Percentiles rank a stretch among this genome's conserved stretches.
phyloP scores from a whole-genome alignment of 2,113 vertebrate genomes.

The Cromileptes altivelis region DNA sequence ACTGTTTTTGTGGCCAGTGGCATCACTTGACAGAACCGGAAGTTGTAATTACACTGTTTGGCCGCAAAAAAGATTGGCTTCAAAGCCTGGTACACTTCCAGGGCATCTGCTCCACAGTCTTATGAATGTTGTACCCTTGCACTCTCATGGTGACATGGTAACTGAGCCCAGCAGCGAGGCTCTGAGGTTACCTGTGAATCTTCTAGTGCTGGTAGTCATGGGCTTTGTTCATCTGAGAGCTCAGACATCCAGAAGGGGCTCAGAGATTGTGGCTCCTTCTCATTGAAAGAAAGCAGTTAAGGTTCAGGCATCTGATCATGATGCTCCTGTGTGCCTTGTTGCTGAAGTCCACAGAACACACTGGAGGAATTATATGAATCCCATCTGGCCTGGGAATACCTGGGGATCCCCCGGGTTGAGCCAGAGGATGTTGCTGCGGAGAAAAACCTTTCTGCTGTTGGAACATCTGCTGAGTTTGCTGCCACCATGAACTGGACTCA shows the following conservation, averaged over 20 bases:
- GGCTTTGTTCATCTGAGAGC: not conserved
- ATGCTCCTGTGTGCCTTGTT: not conserved
- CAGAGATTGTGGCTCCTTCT: not conserved
- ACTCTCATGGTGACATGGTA: not conserved
- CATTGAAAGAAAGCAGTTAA: not conserved
- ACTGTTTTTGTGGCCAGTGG: no score
- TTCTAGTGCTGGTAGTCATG: not conserved
- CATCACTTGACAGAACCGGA: no score
- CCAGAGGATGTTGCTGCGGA: not conserved
- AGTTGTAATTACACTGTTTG: no score
- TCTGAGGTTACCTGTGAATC: constrained; percentile 17
- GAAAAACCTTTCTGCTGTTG: not conserved
- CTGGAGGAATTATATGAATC: constrained; percentile 6
- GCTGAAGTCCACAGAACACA: constrained; percentile 5
- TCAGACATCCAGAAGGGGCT: constrained; percentile 7
- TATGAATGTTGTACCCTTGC: constrained; percentile 4
- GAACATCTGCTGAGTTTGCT: constrained; percentile 12
- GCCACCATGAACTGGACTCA: not conserved
- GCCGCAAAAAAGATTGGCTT: no score
- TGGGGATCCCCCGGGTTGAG: not conserved
- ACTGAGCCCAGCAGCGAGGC: not conserved
- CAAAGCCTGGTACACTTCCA: no score
- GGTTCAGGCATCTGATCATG: not conserved
- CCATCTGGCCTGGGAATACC: not conserved
- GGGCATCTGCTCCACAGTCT: not conserved